Evolutionary conservation across 2,888 invertebrate genomes (phyloP).

Genomic region (Pimpla rufipes): DNA sequence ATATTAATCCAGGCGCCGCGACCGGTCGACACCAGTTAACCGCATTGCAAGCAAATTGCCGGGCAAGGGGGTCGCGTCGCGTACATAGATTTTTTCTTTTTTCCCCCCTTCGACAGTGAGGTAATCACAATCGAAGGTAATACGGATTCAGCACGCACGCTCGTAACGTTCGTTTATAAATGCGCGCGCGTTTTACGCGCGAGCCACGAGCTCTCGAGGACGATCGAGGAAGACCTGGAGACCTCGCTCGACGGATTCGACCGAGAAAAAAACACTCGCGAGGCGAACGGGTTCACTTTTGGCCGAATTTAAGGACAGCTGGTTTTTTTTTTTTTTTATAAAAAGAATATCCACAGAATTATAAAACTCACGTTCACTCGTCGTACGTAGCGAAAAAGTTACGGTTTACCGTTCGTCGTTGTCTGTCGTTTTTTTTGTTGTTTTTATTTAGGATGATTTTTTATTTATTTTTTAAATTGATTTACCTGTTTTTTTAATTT

Average conservation of each 20-base stretch:
- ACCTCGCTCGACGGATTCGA: slow-evolving; percentile 17
- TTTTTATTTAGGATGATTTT: background rate
- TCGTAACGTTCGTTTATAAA: slow-evolving; percentile 4
- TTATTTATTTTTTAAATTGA: background rate
- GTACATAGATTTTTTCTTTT: slow-evolving; percentile 24
- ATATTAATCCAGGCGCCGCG: background rate
- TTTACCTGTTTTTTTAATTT: background rate
- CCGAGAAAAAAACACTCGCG: slow-evolving; percentile 26
- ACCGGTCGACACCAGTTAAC: background rate
- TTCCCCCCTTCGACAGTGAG: slow-evolving; percentile 24
- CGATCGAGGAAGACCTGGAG: slow-evolving; percentile 39
- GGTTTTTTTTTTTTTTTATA: background rate
- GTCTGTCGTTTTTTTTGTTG: no score
- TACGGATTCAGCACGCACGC: slow-evolving; percentile 75
- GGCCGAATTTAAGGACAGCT: background rate
- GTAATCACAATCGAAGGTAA: slow-evolving; percentile 64
- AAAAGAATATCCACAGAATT: slow-evolving; percentile 14
- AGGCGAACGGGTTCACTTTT: slow-evolving; percentile 30
- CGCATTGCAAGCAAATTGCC: slow-evolving; percentile 13
- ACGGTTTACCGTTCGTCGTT: no score
- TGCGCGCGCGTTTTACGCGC: slow-evolving; percentile 14
- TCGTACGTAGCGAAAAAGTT: background rate
- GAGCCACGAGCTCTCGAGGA: slow-evolving; percentile 45
- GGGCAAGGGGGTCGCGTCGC: background rate
- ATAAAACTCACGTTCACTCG: slow-evolving; percentile 27